phyloP scores from a whole-genome alignment of 2,888 invertebrate genomes.

The Eugnorisma glareosa region DNA sequence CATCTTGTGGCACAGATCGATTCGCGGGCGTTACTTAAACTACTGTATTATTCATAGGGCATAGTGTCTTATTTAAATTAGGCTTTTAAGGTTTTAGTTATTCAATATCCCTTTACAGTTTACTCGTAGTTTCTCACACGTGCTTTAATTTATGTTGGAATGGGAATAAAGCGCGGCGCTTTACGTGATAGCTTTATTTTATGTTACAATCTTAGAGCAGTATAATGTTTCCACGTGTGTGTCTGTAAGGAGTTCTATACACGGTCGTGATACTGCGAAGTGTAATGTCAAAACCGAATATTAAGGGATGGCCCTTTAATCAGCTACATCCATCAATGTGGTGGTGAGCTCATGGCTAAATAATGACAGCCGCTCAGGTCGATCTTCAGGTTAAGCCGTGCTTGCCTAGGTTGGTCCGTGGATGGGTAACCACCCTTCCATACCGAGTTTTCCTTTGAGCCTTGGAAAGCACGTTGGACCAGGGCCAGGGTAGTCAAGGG shows the following conservation, averaged over 20 bases:
- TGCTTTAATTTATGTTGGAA: conserved; percentile 44
- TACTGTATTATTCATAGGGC: conserved; percentile 80
- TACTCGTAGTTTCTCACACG: conserved; percentile 70
- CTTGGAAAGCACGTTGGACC: too few relatives aligned
- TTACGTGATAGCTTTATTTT: background rate
- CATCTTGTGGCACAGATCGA: conserved; percentile 68
- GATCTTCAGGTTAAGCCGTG: too few relatives aligned
- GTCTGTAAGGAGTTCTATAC: background rate
- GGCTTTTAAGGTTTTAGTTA: conserved; percentile 74
- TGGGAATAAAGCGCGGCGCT: background rate
- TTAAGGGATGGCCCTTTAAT: background rate
- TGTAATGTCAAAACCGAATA: background rate
- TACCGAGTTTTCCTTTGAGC: too few relatives aligned
- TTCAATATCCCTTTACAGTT: conserved; percentile 72
- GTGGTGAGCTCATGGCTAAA: background rate
- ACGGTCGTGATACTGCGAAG: background rate
- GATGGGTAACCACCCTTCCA: too few relatives aligned
- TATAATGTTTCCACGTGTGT: conserved; percentile 5
- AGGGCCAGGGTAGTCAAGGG: too few relatives aligned
- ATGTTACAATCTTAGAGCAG: background rate
- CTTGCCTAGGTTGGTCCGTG: too few relatives aligned
- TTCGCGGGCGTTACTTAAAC: conserved; percentile 70
- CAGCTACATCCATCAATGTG: background rate
- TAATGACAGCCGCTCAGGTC: too few relatives aligned
- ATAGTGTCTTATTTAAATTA: conserved; percentile 80